A percentile compares a stretch with the other conserved stretches of the same genome.
Conservation (phyloP, 2,797 vertebrate species). For the Phataginus tetradactyla region DNA sequence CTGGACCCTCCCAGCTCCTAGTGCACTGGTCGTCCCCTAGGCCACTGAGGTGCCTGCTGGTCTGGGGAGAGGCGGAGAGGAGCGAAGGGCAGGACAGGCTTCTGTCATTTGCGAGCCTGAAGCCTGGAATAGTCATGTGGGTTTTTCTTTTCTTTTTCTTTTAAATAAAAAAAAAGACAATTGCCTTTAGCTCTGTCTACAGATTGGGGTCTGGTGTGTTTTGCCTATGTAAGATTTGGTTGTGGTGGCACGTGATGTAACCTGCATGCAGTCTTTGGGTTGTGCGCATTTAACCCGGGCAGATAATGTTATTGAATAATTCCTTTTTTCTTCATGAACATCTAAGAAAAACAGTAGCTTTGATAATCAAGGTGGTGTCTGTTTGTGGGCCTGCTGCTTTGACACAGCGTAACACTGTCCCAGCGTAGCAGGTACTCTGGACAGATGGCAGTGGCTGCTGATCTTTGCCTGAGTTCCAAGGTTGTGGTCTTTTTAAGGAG, state of each 20-base stretch:
- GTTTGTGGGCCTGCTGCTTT: neutral
- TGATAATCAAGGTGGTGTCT: neutral
- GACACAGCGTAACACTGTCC: fast-evolving
- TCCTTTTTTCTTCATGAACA: neutral
- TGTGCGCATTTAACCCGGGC: neutral
- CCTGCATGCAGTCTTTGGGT: neutral
- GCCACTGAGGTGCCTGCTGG: fast-evolving
- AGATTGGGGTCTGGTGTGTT: neutral
- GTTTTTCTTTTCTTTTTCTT: neutral
- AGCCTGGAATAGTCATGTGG: neutral
- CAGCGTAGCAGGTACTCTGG: neutral
- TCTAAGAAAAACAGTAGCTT: neutral
- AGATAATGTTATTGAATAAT: neutral
- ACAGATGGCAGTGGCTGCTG: neutral
- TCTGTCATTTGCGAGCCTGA: neutral
- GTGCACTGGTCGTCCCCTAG: neutral
- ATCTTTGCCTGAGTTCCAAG: neutral
- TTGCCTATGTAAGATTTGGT: neutral
- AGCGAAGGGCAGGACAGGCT: fast-evolving
- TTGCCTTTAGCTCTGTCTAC: neutral
- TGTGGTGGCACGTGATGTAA: neutral
- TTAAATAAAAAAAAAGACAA: neutral
- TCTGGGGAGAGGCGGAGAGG: neutral
- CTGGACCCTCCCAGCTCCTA: neutral
- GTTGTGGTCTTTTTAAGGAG: neutral